A percentile compares a stretch with the other conserved stretches of the same genome.
Conservation (phyloP, 2,797 vertebrate species). For the Microctenopoma steveboyesi region DNA sequence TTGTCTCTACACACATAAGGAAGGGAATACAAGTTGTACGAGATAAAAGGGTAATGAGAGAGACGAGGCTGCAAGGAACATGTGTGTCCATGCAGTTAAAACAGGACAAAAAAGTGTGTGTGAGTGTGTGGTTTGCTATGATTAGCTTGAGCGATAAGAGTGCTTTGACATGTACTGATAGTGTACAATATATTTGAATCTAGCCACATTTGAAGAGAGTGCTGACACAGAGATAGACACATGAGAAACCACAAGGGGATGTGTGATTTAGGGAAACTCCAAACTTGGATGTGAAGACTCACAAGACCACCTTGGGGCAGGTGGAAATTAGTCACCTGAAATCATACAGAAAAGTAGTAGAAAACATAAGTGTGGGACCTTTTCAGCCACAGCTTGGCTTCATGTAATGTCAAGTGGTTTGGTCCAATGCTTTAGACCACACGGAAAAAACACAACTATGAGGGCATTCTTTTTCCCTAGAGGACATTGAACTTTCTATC, state of each 20-base stretch:
- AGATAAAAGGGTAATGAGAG: conserved; percentile 60
- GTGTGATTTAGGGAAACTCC: conserved; percentile 74
- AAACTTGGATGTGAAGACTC: conserved; percentile 48
- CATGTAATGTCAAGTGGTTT: not conserved
- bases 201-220: conserved; percentile 57
- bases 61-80: conserved; percentile 31
- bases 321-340: conserved; percentile 58
- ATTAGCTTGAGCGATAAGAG: conserved; percentile 57
- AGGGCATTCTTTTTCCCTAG: too few relatives aligned
- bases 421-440: not conserved
- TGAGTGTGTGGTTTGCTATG: conserved; percentile 55
- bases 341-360: conserved; percentile 37
- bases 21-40: conserved; percentile 30
- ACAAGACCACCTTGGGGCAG: conserved; percentile 53
- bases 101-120: conserved; percentile 48
- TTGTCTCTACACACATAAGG: conserved; percentile 41
- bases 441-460: not conserved
- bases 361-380: conserved; percentile 26
- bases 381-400: conserved; percentile 5
- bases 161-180: conserved; percentile 66
- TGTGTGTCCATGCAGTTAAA: conserved; percentile 41
- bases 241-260: conserved; percentile 54
- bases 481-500: not conserved
- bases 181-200: conserved; percentile 63
- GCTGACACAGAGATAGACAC: conserved; percentile 74